These are phyloP conservation scores for Tinea trinotella DNA, from an alignment of 2,888 invertebrate genomes.

Conservation along the genomic window DNA sequence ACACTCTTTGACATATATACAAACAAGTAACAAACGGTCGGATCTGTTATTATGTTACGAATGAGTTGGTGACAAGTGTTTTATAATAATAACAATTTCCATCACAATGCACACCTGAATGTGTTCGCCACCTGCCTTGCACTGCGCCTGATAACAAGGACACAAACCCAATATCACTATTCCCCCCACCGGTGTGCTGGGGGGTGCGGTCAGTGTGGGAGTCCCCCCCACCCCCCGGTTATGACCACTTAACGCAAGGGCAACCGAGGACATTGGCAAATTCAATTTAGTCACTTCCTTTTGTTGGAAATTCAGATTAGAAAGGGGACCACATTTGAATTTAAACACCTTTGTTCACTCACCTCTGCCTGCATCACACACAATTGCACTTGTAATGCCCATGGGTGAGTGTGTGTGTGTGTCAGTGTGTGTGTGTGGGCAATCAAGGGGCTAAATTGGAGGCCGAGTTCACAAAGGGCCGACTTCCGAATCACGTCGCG, in stretches of 20 bases:
- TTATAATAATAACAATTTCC: too few species aligned
- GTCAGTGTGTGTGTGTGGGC: slow-evolving; percentile 18
- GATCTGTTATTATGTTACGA: too few species aligned
- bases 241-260: slow-evolving; percentile 64
- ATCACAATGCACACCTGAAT: too few species aligned
- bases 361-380: slow-evolving; percentile 17
- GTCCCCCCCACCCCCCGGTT: slow-evolving; percentile 42
- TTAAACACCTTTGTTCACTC: slow-evolving; percentile 21
- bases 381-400: slow-evolving; percentile 9
- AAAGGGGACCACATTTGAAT: slow-evolving; percentile 26
- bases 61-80: too few species aligned
- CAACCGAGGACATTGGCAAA: slow-evolving; percentile 57
- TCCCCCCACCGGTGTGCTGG: slow-evolving; percentile 25
- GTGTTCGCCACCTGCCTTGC: too few species aligned
- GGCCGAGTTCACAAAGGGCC: slow-evolving; percentile 28
- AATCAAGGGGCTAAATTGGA: slow-evolving; percentile 26
- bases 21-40: too few species aligned
- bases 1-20: too few species aligned
- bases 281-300: slow-evolving; percentile 44
- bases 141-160: too few species aligned
- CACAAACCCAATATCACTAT: slow-evolving; percentile 65
- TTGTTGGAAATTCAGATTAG: slow-evolving; percentile 22
- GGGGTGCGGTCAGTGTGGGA: too few species aligned
- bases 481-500: slow-evolving; percentile 36
- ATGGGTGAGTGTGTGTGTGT: slow-evolving; percentile 25